Base-by-base conservation (phyloP, 1,140 invertebrate genomes). In the Listronotus oregonensis region DNA sequence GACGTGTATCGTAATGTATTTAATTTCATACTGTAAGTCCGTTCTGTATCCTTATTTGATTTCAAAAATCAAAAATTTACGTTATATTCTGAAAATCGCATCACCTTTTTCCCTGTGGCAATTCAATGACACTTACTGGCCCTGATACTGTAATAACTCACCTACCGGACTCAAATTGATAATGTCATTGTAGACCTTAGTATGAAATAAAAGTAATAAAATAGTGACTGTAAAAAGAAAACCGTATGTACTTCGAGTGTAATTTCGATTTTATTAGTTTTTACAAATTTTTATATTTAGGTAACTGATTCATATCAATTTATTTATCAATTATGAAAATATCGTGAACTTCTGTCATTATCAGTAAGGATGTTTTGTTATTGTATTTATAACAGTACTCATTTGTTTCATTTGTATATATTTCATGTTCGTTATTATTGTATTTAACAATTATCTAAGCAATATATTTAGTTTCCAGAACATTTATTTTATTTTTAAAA, bases 301-400 rank as follows among this genome's bases (percentile, higher is more conserved):
- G 70, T 72, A 76, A 77, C 73, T 66, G 64, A 76, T 73, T 74
- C 76, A 77, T 77, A 77, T 77, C 76, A 77, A 75, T 75, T 76
- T 74, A 68, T 75, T 77, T 73, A 77, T 75, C 73, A 75, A 69
- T 73, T 54, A 66, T 67, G 54, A 64, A 68, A 67, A 65, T 71
- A 69, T 66, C 61, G 60, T 52, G 63, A 44, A 58, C 49, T 54
- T 43, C 57, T 46, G 42, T 67, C 40, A 40, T 59, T 62, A 65
- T 71, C 63, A 63, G 63, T 73, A 64, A 70, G 64, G 52, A 67
- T 72, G 55, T 71, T 70, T 66, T 66, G 61, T 68, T 74, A 66
- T 27, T 71, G 11, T 57, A 34, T 66, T 62, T 51, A 56, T 72
- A 43, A 51, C 66, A 68, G 59, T 14, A 68, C 60, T 65, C 18